Evolutionary conservation across 2,888 invertebrate species (phyloP).

Genomic region (Pseudoips prasinana): DNA sequence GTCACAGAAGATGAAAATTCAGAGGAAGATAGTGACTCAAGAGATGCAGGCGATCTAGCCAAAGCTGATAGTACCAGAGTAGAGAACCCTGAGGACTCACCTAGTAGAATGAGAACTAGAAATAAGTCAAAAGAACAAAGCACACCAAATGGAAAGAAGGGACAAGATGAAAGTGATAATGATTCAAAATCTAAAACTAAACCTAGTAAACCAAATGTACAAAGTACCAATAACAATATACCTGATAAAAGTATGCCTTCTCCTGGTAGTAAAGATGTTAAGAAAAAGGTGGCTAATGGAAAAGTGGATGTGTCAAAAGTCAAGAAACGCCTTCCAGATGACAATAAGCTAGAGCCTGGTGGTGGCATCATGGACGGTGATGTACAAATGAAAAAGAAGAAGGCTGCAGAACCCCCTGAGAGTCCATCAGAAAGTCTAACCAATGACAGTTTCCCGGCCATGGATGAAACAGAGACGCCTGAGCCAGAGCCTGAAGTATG

Average conservation of each 20-base stretch:
- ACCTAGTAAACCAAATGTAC: constrained; percentile 57
- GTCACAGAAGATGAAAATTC: constrained; percentile 95
- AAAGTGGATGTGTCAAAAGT: constrained; percentile 80
- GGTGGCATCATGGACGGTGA: constrained; percentile 79
- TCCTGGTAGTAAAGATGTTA: constrained; percentile 64
- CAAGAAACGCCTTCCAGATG: constrained; percentile 81
- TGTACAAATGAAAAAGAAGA: constrained; percentile 82
- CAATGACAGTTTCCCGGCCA: constrained; percentile 91
- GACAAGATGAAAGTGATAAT: constrained; percentile 75
- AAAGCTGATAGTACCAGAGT: constrained; percentile 91
- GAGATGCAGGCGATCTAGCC: constrained; percentile 90
- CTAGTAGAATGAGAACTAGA: constrained; percentile 94
- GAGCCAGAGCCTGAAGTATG: constrained; percentile 73
- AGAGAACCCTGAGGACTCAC: constrained; percentile 90
- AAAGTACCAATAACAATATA: constrained; percentile 69
- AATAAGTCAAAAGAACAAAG: constrained; percentile 91
- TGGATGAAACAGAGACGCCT: constrained; percentile 85
- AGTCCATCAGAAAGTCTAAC: constrained; percentile 93
- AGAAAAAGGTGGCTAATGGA: constrained; percentile 73
- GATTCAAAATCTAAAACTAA: constrained; percentile 67
- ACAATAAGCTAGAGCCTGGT: constrained; percentile 74
- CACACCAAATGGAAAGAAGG: constrained; percentile 73
- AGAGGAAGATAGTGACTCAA: constrained; percentile 96
- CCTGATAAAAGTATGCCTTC: constrained; percentile 65
- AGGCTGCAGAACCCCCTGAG: constrained; percentile 80